phyloP scores from a whole-genome alignment of 2,797 vertebrate genomes.

The Myotis findleyi region DNA sequence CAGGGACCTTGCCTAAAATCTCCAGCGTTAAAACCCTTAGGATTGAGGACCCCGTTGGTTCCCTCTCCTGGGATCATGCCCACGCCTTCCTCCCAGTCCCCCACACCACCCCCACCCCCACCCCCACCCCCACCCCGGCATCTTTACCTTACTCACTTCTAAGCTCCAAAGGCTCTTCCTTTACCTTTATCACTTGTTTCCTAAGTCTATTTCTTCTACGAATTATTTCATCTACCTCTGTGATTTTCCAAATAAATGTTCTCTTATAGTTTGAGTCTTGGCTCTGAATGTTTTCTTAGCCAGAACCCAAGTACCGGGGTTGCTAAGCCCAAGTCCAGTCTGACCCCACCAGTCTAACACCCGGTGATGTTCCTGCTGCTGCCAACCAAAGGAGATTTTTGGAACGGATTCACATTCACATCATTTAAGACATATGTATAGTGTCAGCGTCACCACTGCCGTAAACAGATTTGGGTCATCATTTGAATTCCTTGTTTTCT shows the following conservation, averaged over 20 bases:
- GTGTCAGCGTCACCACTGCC: neutral
- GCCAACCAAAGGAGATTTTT: neutral
- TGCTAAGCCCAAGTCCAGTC: neutral
- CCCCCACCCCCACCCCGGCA: neutral
- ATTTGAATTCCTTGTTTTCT: neutral
- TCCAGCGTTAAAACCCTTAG: neutral
- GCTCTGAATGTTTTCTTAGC: neutral
- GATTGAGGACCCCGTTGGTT: neutral
- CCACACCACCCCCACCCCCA: too few species aligned
- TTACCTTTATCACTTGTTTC: neutral
- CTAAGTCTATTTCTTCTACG: neutral
- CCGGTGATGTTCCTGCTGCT: neutral
- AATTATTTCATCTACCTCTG: neutral
- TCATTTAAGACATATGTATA: neutral
- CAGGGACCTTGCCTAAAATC: neutral
- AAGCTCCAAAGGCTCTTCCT: neutral
- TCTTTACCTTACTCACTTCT: neutral
- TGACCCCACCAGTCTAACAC: neutral
- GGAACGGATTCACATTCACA: neutral
- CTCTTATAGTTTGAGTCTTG: neutral
- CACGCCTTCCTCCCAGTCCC: neutral
- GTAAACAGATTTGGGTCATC: neutral
- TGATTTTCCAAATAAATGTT: neutral
- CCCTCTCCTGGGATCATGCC: neutral
- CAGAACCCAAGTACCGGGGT: neutral